A percentile compares a stretch with the other conserved stretches of the same genome.
These are phyloP conservation scores for Terrapene triunguis DNA, from an alignment of 2,113 vertebrate genomes.

Conservation along the genomic window DNA sequence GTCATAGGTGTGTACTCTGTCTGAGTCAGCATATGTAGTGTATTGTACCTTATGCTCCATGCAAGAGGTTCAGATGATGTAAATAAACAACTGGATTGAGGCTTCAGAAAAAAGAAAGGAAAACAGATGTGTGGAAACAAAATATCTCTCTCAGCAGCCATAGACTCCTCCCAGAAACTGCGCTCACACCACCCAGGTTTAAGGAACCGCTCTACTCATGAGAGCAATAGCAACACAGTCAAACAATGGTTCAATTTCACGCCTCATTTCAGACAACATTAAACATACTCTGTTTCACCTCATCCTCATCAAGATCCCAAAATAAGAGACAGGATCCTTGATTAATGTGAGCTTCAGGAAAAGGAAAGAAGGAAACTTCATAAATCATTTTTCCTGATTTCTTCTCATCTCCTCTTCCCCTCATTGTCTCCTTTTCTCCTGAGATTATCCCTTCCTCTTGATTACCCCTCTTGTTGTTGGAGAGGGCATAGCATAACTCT, in stretches of 20 bases:
- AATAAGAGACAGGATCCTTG: slow-evolving; percentile 22
- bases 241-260: slow-evolving; percentile 65
- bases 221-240: slow-evolving; percentile 46
- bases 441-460: background rate
- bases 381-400: background rate
- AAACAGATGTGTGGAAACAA: background rate
- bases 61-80: background rate
- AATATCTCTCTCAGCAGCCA: background rate
- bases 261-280: slow-evolving; percentile 61
- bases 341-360: slow-evolving; percentile 1
- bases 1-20: background rate
- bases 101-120: background rate
- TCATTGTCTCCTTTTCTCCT: background rate
- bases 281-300: slow-evolving; percentile 54
- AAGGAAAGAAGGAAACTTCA: background rate
- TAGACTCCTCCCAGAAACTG: background rate
- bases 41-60: background rate
- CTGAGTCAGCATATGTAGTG: background rate
- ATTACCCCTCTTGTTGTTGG: background rate
- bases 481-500: background rate
- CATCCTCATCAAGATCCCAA: slow-evolving; percentile 35
- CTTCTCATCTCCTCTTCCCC: background rate
- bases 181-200: slow-evolving; percentile 48
- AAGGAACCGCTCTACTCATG: slow-evolving; percentile 13
- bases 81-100: background rate